Evolutionary conservation across 37 sponge, comb jelly and placozoan species (phyloP).

Genomic region (Lycopodina hypogea): DNA sequence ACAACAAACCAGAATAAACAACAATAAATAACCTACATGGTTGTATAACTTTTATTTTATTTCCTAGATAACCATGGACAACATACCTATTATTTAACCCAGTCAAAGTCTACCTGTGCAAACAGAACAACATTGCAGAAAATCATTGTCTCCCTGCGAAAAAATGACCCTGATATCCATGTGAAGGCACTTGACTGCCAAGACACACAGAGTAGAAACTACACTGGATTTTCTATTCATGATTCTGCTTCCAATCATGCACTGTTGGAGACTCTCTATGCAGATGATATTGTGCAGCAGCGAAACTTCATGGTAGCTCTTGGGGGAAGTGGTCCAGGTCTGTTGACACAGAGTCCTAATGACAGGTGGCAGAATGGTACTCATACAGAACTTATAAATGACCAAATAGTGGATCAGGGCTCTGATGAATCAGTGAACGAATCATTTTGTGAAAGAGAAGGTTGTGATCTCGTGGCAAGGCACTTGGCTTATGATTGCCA

Average conservation of each 20-base stretch:
- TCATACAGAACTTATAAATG: no score
- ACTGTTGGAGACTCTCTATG: slow-evolving; percentile 39
- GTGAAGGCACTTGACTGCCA: slow-evolving; percentile 23
- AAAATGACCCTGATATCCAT: slow-evolving; percentile 1
- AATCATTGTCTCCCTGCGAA: slow-evolving; percentile 16
- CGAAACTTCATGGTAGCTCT: slow-evolving; percentile 72
- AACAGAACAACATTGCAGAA: slow-evolving; percentile 22
- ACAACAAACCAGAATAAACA: no score
- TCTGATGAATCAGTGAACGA: not conserved
- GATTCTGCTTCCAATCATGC: slow-evolving; percentile 7
- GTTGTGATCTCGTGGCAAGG: slow-evolving; percentile 14
- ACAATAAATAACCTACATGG: not conserved
- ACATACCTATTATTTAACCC: slow-evolving; percentile 11
- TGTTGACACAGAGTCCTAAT: slow-evolving; percentile 49
- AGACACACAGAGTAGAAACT: slow-evolving; percentile 33
- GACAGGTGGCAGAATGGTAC: not conserved
- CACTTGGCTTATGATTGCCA: slow-evolving; percentile 12
- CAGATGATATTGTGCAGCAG: slow-evolving; percentile 62
- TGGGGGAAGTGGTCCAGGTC: slow-evolving; percentile 55
- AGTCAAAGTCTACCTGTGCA: slow-evolving; percentile 18
- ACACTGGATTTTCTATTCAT: slow-evolving; percentile 35
- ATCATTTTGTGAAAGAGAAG: no score
- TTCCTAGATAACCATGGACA: not conserved
- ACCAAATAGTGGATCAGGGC: not conserved
- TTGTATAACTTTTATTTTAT: not conserved